phyloP scores from a whole-genome alignment of 2,113 vertebrate genomes.

The Pseudopipra pipra region DNA sequence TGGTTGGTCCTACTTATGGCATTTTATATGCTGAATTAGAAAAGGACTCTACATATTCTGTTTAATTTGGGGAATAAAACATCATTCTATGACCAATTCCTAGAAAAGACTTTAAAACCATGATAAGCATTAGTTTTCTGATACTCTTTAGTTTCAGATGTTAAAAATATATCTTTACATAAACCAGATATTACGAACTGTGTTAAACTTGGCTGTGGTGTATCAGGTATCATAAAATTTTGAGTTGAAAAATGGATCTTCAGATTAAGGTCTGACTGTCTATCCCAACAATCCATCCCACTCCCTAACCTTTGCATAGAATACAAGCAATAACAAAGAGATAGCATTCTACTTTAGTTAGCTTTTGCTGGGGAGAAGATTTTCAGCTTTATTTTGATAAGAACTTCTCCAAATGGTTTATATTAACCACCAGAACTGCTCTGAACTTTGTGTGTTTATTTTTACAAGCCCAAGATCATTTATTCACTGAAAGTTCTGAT shows the following conservation, averaged over 20 bases:
- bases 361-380: background rate
- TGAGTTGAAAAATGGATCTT: background rate
- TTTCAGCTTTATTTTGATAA: conserved; percentile 31
- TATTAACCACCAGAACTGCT: conserved; percentile 2
- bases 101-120: background rate
- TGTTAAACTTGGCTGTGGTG: background rate
- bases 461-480: background rate
- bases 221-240: background rate
- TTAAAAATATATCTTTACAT: background rate
- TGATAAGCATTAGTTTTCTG: background rate
- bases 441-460: conserved; percentile 14
- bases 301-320: background rate
- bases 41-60: fast-evolving
- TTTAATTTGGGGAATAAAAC: background rate
- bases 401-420: background rate
- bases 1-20: background rate
- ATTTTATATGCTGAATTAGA: background rate
- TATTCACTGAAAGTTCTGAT: background rate
- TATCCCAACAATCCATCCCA: background rate
- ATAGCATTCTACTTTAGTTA: background rate
- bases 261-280: background rate
- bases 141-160: background rate
- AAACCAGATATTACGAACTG: background rate
- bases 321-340: background rate
- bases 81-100: background rate